Conservation (phyloP, 1,140 invertebrate species). For the Wasmannia auropunctata region DNA sequence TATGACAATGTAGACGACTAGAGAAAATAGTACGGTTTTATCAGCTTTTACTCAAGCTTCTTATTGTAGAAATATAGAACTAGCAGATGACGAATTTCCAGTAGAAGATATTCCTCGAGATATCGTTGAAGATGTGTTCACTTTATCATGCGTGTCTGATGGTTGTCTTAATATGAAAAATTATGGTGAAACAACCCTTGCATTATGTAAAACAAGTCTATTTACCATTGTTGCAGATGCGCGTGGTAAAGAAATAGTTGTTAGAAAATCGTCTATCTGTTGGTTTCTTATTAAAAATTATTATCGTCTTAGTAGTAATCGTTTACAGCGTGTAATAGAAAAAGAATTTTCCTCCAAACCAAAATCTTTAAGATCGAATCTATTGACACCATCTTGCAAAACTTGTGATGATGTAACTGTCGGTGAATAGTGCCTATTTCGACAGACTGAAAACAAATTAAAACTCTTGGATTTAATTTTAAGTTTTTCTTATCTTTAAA, state of each 20-base stretch:
- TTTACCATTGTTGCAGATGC: slow-evolving; percentile 30
- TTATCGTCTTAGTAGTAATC: slow-evolving; percentile 31
- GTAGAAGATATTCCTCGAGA: too few species aligned
- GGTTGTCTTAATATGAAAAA: neutral
- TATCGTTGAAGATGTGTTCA: neutral
- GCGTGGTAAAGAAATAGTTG: slow-evolving; percentile 28
- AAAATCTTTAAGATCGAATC: slow-evolving; percentile 27
- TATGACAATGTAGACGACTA: neutral
- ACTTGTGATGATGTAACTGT: slow-evolving; percentile 17
- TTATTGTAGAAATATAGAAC: neutral
- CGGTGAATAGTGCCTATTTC: slow-evolving; percentile 45
- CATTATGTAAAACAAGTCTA: neutral
- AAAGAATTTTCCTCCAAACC: slow-evolving; percentile 1
- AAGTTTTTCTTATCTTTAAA: neutral
- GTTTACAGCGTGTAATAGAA: slow-evolving; percentile 36
- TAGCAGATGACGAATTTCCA: neutral
- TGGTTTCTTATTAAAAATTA: slow-evolving; percentile 47
- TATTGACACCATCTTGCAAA: slow-evolving; percentile 24
- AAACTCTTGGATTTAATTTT: neutral
- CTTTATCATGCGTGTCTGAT: neutral
- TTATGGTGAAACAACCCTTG: neutral
- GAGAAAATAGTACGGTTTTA: neutral
- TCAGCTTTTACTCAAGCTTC: neutral
- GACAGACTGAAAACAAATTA: slow-evolving; percentile 10
- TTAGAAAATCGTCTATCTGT: slow-evolving; percentile 56